Percentiles rank a stretch among this genome's conserved stretches.
phyloP scores from a whole-genome alignment of 2,113 vertebrate genomes.

The Myocastor coypus region DNA sequence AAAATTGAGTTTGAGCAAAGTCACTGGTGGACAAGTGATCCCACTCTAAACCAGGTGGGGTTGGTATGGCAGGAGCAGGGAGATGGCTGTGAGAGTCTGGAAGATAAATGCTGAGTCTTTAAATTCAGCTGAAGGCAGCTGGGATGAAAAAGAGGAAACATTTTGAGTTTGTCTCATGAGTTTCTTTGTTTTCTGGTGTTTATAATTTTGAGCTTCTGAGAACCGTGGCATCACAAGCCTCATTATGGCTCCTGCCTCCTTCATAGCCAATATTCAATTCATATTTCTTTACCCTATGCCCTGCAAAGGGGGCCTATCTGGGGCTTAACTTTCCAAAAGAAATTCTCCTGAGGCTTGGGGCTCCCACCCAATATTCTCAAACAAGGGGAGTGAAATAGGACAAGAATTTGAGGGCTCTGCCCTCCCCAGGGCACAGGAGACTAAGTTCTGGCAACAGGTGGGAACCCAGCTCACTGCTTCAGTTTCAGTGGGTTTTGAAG shows the following conservation, averaged over 20 bases:
- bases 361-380: not conserved
- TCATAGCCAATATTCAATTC: not conserved
- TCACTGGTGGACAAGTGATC: not conserved
- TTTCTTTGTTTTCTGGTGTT: not conserved
- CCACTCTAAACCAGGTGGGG: not conserved
- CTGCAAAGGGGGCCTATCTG: not conserved
- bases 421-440: not conserved
- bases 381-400: not conserved
- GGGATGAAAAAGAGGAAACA: not conserved
- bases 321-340: not conserved
- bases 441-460: not conserved
- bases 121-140: not conserved
- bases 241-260: not conserved
- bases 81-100: fast-evolving
- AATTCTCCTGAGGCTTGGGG: not conserved
- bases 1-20: not conserved
- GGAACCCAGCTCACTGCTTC: not conserved
- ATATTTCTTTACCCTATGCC: not conserved
- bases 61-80: not conserved
- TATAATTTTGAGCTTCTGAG: not conserved
- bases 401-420: not conserved
- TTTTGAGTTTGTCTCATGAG: not conserved
- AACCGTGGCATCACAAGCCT: not conserved
- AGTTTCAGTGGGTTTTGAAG: conserved; percentile 43
- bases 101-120: not conserved